Evolutionary conservation across 1,140 invertebrate species (phyloP).

Genomic region (Drosophila lowei): DNA sequence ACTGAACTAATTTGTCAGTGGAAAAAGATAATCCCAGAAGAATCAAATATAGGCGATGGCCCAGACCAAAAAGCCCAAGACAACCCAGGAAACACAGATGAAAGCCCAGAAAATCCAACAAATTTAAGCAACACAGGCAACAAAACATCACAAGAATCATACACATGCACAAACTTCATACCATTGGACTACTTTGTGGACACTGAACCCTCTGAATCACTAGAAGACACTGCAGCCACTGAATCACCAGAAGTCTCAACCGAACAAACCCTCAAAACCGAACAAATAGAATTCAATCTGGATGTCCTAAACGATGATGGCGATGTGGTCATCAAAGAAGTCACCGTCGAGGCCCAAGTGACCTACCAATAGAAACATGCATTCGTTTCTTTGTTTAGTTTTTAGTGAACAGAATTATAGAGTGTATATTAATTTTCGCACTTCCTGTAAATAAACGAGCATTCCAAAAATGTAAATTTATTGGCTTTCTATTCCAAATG

Average conservation of each 20-base stretch:
- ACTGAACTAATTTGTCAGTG: too few species aligned
- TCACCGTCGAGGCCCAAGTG: conserved; percentile 63
- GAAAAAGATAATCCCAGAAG: too few species aligned
- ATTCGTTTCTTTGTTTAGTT: not conserved
- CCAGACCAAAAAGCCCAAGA: too few species aligned
- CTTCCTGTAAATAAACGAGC: conserved; percentile 29
- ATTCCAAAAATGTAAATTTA: conserved; percentile 40
- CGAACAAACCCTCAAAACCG: conserved; percentile 35
- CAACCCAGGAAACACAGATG: too few species aligned
- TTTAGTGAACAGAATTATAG: not conserved
- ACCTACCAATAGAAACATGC: conserved; percentile 45
- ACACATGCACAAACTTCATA: too few species aligned
- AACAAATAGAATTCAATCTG: conserved; percentile 67
- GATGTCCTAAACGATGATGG: conserved; percentile 64
- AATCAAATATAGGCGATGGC: too few species aligned
- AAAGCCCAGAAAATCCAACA: too few species aligned
- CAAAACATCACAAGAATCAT: too few species aligned
- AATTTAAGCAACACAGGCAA: too few species aligned
- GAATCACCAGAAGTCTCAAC: not conserved
- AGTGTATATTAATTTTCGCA: conserved; percentile 12
- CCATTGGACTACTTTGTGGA: conserved; percentile 50
- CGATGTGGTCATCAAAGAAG: conserved; percentile 56
- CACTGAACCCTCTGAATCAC: conserved; percentile 5
- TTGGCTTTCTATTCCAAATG: not conserved
- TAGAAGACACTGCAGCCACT: not conserved